A percentile compares a stretch with the other conserved stretches of the same genome.
Evolutionary conservation across 2,113 vertebrate genomes (phyloP).

Genomic region (Lophotis ruficrista): DNA sequence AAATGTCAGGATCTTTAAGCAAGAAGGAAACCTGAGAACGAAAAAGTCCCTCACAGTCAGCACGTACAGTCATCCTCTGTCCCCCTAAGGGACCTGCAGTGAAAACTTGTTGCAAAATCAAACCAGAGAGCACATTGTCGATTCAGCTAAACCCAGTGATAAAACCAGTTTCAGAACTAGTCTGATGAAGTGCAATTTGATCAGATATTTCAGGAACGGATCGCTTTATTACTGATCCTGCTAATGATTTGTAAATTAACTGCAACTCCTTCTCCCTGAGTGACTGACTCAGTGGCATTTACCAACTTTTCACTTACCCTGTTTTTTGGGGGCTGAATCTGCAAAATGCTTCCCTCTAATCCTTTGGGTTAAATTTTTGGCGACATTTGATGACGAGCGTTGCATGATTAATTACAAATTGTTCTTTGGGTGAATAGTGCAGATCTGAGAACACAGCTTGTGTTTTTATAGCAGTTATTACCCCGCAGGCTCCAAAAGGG

Average conservation of each 20-base stretch:
- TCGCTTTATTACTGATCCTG: not conserved
- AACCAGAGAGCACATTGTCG: not conserved
- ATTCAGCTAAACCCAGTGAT: slow-evolving; percentile 19
- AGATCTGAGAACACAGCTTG: slow-evolving; percentile 47
- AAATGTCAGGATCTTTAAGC: not conserved
- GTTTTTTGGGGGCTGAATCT: not conserved
- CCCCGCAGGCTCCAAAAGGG: slow-evolving; percentile 25
- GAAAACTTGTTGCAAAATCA: slow-evolving; percentile 4
- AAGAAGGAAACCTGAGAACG: not conserved
- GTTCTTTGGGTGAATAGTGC: slow-evolving; percentile 62
- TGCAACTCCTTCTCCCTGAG: not conserved
- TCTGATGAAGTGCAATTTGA: slow-evolving; percentile 17
- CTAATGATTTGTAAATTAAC: slow-evolving; percentile 50
- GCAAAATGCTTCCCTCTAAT: not conserved
- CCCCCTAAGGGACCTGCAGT: not conserved
- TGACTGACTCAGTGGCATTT: slow-evolving; percentile 24
- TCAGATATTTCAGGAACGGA: slow-evolving; percentile 30
- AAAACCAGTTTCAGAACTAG: slow-evolving; percentile 27
- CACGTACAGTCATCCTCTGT: not conserved
- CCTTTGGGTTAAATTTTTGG: not conserved
- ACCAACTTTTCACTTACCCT: not conserved
- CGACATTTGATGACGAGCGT: not conserved
- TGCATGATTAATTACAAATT: slow-evolving; percentile 50
- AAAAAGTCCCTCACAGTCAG: not conserved
- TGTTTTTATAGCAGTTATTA: slow-evolving; percentile 63